Conservation (phyloP, 2,888 invertebrate species). For the Cosmopolites sordidus region DNA sequence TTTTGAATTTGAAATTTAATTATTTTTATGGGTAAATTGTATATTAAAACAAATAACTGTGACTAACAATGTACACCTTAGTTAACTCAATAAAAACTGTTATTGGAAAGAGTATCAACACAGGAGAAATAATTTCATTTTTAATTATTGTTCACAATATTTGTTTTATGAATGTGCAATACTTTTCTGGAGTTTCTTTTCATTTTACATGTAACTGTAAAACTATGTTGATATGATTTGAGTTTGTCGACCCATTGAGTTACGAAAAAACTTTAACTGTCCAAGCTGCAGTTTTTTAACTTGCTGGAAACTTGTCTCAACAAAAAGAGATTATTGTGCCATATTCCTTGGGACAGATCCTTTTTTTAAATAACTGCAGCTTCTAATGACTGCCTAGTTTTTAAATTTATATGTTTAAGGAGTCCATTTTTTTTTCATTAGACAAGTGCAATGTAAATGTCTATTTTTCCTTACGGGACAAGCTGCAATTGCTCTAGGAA, state of each 20-base stretch:
- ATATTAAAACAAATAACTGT: too few species aligned
- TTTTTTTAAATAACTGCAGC: conserved; percentile 30
- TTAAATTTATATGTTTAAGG: conserved; percentile 38
- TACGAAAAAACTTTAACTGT: conserved; percentile 7
- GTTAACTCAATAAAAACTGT: too few species aligned
- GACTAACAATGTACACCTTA: too few species aligned
- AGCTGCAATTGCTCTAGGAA: conserved; percentile 19
- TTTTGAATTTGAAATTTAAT: neutral
- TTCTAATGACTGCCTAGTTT: conserved; percentile 43
- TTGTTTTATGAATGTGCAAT: too few species aligned
- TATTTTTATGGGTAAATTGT: neutral
- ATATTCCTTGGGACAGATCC: conserved; percentile 32
- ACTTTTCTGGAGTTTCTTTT: too few species aligned
- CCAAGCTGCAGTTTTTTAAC: conserved; percentile 12
- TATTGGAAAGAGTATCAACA: too few species aligned
- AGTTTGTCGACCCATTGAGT: conserved; percentile 3
- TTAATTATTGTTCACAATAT: too few species aligned
- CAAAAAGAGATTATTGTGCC: conserved; percentile 39
- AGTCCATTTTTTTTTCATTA: conserved; percentile 36
- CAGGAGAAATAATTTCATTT: too few species aligned
- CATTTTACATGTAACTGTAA: neutral
- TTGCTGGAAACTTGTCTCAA: conserved; percentile 8
- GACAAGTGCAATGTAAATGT: conserved; percentile 49
- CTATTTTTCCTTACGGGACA: conserved; percentile 27
- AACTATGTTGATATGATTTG: neutral